These are phyloP conservation scores for Eupelmus urozonus DNA, from an alignment of 2,888 invertebrate genomes.

Conservation along the genomic window DNA sequence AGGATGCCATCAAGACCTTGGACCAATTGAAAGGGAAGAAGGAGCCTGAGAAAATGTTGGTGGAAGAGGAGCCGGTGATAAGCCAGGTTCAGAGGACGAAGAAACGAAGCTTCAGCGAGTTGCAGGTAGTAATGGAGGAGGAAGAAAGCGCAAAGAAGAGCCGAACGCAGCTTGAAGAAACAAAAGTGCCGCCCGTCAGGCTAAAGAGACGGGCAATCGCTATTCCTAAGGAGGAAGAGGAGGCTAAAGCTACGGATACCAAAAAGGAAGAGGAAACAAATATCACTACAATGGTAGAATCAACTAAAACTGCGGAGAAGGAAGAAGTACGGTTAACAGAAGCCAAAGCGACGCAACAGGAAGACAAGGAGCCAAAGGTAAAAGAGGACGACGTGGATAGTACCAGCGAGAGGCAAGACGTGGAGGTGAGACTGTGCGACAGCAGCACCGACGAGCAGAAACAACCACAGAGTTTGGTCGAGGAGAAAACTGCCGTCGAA, in stretches of 20 bases:
- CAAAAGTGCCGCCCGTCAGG: constrained; percentile 56
- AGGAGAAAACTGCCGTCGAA: constrained; percentile 52
- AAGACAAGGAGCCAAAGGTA: constrained; percentile 35
- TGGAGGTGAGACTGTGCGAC: constrained; percentile 71
- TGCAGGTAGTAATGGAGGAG: constrained; percentile 34
- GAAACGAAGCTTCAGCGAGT: constrained; percentile 4
- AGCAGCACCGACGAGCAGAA: constrained; percentile 71
- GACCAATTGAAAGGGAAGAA: constrained; percentile 71
- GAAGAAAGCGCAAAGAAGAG: constrained; percentile 38
- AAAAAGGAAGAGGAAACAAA: constrained; percentile 35
- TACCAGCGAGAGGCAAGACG: constrained; percentile 59
- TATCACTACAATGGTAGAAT: no score
- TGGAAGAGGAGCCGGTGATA: constrained; percentile 25
- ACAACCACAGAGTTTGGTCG: constrained; percentile 31
- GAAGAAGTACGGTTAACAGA: constrained; percentile 16
- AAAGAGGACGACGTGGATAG: constrained; percentile 20
- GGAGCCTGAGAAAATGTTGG: not conserved
- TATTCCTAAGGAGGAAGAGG: constrained; percentile 33
- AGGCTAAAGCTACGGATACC: not conserved
- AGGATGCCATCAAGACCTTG: constrained; percentile 74
- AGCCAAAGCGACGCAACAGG: not conserved
- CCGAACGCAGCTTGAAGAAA: constrained; percentile 23
- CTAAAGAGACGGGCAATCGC: constrained; percentile 49
- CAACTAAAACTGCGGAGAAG: no score
- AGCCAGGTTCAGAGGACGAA: not conserved